Evolutionary conservation across 2,113 vertebrate species (phyloP), one percentile per base, ranked within the genome.

Genomic region (Rhabdomys dilectus): DNA sequence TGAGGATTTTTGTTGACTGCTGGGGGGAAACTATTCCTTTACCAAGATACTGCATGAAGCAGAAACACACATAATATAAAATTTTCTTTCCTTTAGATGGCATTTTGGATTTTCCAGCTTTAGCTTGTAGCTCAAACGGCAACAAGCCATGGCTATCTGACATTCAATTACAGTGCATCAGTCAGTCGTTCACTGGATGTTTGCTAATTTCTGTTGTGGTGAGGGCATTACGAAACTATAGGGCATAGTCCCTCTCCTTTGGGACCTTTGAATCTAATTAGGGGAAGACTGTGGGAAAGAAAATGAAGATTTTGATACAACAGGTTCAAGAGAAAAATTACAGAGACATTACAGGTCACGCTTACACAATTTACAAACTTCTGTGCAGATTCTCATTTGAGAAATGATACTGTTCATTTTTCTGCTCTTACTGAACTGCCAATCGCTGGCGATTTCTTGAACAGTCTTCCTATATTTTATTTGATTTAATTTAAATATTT

Each of bases 1-100:
- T 76, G 24, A 64, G 60, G n/a, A 39, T 89, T 96, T 97, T 85
- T 92, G 60, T 92, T 85, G 53, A 64, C 22, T 95, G 7, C 58
- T 73, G 51, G 78, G 82, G 89, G 51, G 82, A 70, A 58, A 56
- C 36, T 82, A 34, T 75, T 95, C 13, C 60, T 84, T 86, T 60
- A 62, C 19, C 76, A 68, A 89, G 70, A 93, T 19, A 36, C 2
- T 51, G 64, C 58, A 86, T 45, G 24, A 88, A 31, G 42, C 60
- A 93, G 66, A 95, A 85, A 85, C 72, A 42, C 9, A 56, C 10
- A 85, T 17, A 34, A 4, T 19, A 64, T n/a, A 45, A 2, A 66
- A 77, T 80, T 75, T 56, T 76, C 29, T 85, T 87, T 86, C 66
- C 22, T 88, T 88, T 78, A 81, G 64, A 56, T 91, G 51, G 31